A percentile compares a stretch with the other conserved stretches of the same genome.
Conservation (phyloP, 2,888 invertebrate genomes). For the Macrophya annulata region DNA sequence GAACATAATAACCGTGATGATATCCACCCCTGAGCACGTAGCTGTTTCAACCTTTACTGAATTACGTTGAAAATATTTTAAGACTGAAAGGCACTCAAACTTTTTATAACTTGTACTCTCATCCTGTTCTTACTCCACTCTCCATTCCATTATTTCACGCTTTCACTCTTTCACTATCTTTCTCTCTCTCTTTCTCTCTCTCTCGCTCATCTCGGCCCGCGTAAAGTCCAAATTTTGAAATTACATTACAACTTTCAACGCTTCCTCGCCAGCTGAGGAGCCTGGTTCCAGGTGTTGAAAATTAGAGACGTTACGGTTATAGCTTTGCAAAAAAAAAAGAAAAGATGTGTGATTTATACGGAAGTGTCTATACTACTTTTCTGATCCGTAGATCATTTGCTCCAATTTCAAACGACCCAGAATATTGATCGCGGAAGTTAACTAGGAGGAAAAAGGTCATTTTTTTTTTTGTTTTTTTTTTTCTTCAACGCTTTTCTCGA, state of each 20-base stretch:
- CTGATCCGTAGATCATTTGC: not conserved
- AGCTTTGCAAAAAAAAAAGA: not conserved
- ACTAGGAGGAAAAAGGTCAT: too few species aligned
- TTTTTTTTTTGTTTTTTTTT: too few species aligned
- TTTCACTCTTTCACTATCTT: not conserved
- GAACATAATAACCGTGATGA: conserved; percentile 4
- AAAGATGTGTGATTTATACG: not conserved
- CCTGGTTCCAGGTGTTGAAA: not conserved
- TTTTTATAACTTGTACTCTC: conserved; percentile 29
- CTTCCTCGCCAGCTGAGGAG: not conserved
- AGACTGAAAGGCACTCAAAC: conserved; percentile 24
- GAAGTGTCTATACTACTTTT: not conserved
- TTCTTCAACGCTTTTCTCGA: too few species aligned
- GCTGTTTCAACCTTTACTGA: conserved; percentile 30
- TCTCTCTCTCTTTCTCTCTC: not conserved
- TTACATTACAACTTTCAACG: conserved; percentile 31
- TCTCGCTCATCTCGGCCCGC: not conserved
- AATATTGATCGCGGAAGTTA: too few species aligned
- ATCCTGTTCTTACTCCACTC: not conserved
- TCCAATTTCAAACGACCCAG: not conserved
- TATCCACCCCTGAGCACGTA: not conserved
- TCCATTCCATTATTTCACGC: not conserved
- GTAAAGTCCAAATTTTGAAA: conserved; percentile 12
- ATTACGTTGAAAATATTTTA: conserved; percentile 38
- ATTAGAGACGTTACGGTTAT: not conserved